A percentile compares a stretch with the other conserved stretches of the same genome.
phyloP scores from a whole-genome alignment of 2,888 invertebrate genomes.

The Helicoverpa assulta region DNA sequence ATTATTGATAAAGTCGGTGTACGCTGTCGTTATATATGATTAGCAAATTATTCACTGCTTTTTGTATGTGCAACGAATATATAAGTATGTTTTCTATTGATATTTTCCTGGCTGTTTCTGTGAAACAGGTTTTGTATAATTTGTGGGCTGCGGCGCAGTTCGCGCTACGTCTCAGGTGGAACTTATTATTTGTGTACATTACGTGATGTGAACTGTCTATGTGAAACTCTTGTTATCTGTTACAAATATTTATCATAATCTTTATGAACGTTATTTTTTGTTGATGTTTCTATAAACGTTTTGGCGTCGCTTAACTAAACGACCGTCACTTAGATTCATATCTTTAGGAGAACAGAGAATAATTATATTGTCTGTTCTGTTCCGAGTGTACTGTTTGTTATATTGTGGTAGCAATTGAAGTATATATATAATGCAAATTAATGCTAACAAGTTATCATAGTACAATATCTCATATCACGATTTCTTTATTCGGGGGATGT shows the following conservation, averaged over 20 bases:
- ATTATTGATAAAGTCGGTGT: conserved; percentile 63
- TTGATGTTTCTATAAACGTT: conserved; percentile 47
- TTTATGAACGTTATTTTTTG: conserved; percentile 60
- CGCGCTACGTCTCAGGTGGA: conserved; percentile 17
- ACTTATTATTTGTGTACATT: conserved; percentile 5
- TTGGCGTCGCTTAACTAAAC: conserved; percentile 37
- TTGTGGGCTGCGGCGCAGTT: conserved; percentile 39
- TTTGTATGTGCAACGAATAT: conserved; percentile 82
- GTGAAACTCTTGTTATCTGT: conserved; percentile 58
- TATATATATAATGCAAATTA: conserved; percentile 35
- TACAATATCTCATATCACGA: conserved; percentile 81
- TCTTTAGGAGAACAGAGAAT: conserved; percentile 30
- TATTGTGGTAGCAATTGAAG: conserved; percentile 39
- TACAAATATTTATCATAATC: conserved; percentile 58
- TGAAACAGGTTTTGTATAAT: conserved; percentile 65
- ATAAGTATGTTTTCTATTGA: conserved; percentile 64
- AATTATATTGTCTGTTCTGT: conserved; percentile 12
- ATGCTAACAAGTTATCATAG: conserved; percentile 61
- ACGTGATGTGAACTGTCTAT: conserved; percentile 27
- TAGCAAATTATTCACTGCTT: conserved; percentile 72
- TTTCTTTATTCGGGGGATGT: conserved; percentile 58
- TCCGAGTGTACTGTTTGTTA: conserved; percentile 36
- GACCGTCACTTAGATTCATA: conserved; percentile 33
- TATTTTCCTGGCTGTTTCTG: conserved; percentile 68
- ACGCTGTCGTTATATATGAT: conserved; percentile 61